A percentile compares a stretch with the other conserved stretches of the same genome.
These are phyloP conservation scores for Hyles euphorbiae DNA, from an alignment of 1,140 invertebrate genomes.

Conservation along the genomic window DNA sequence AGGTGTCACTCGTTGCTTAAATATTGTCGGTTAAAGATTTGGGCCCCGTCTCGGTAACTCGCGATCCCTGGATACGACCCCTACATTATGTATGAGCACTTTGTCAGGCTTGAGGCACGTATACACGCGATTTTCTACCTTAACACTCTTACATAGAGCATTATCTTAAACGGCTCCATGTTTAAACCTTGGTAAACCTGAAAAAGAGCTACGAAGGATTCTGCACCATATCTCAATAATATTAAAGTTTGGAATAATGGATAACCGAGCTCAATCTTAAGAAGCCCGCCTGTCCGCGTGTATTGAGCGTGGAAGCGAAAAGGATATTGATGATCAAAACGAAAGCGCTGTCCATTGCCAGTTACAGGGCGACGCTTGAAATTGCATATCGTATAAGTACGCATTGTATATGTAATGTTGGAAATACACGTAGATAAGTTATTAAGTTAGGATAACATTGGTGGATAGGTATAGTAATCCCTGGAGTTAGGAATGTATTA, in stretches of 20 bases:
- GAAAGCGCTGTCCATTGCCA: no score
- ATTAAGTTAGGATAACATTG: no score
- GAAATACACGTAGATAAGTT: no score
- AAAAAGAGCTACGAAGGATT: neutral
- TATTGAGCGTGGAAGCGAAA: slow-evolving; percentile 1
- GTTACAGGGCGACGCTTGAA: no score
- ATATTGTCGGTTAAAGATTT: slow-evolving; percentile 26
- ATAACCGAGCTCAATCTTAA: slow-evolving; percentile 5
- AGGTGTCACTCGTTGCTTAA: slow-evolving; percentile 13
- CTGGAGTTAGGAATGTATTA: no score
- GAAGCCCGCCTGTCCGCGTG: slow-evolving; percentile 10
- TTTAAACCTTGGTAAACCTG: neutral
- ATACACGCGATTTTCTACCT: no score
- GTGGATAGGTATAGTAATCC: no score
- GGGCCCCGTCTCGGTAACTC: slow-evolving; percentile 15
- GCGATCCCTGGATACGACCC: slow-evolving; percentile 13
- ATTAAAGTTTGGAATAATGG: neutral
- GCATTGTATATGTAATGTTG: no score
- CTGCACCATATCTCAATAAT: neutral
- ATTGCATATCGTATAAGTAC: no score
- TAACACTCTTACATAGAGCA: no score
- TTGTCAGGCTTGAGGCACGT: no score
- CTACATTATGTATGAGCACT: slow-evolving; percentile 25
- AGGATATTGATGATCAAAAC: no score
- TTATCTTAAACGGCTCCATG: neutral